phyloP scores from a whole-genome alignment of 2,888 invertebrate genomes.

The Thymelicus sylvestris region DNA sequence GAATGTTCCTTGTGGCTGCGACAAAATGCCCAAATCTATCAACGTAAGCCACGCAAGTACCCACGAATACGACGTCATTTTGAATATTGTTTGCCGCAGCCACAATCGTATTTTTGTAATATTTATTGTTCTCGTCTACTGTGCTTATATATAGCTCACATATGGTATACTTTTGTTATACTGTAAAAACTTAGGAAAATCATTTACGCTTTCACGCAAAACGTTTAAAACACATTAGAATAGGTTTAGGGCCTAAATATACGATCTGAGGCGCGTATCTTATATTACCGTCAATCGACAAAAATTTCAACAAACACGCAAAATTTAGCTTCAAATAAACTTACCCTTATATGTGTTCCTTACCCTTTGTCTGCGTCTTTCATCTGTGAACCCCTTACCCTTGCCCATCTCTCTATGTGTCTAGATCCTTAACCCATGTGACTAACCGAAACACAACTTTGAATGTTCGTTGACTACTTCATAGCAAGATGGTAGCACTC shows the following conservation, averaged over 20 bases:
- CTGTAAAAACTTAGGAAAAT: slow-evolving; percentile 82
- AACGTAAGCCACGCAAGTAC: slow-evolving; percentile 55
- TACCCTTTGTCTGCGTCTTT: slow-evolving; percentile 93
- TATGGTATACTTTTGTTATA: slow-evolving; percentile 78
- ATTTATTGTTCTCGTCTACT: slow-evolving; percentile 84
- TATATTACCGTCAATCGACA: slow-evolving; percentile 74
- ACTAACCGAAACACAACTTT: slow-evolving; percentile 81
- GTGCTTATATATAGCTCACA: slow-evolving; percentile 82
- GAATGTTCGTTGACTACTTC: slow-evolving; percentile 77
- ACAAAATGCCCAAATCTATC: slow-evolving; percentile 60
- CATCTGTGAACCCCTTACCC: slow-evolving; percentile 88
- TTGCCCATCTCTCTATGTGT: slow-evolving; percentile 84
- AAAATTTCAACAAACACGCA: slow-evolving; percentile 83
- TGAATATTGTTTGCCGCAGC: slow-evolving; percentile 73
- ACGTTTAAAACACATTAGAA: slow-evolving; percentile 77
- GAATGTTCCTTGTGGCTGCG: slow-evolving; percentile 81
- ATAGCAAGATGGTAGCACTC: slow-evolving; percentile 71
- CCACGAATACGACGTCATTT: slow-evolving; percentile 52
- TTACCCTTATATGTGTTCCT: slow-evolving; percentile 86
- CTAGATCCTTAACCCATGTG: slow-evolving; percentile 81
- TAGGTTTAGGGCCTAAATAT: slow-evolving; percentile 77
- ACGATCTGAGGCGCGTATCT: slow-evolving; percentile 76
- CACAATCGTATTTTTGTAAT: slow-evolving; percentile 77
- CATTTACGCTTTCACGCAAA: slow-evolving; percentile 85
- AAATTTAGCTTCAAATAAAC: slow-evolving; percentile 83